Evolutionary conservation across 2,888 invertebrate species (phyloP), one percentile per base, ranked within the genome.

Genomic region (Limenitis camilla): DNA sequence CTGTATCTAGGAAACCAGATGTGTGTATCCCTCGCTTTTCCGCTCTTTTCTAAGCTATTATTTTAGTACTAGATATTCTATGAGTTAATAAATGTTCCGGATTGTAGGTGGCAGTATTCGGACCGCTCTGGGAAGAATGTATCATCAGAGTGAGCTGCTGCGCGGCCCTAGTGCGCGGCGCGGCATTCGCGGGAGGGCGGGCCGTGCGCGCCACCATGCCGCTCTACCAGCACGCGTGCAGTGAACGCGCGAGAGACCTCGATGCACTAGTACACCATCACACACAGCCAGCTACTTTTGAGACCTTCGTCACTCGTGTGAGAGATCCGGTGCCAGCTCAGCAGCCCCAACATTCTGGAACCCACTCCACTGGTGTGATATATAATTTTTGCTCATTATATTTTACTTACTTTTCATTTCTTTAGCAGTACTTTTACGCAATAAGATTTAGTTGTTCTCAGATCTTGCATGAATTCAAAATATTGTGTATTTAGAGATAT

Each of bases 51-150:
- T n/a, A 6, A n/a, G 2, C 10, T 4, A 4, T 10, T 19, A 19
- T 19, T 19, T 19, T 19, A 19, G 7, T 5, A 4, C 4, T 11
- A 19, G 19, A 6, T 11, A 31, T 29, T 33, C n/a, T n/a, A n/a
- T n/a, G n/a, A n/a, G 5, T 19, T 41, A 6, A 8, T 5, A 33
- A 32, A 9, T 10, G 19, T 9, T 33, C 5, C 10, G 6, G 11
- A 10, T 40, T 29, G 4, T 69, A 93, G 92, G 93, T 95, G 62
- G 94, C 94, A n/a, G 94, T 93, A 79, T 98, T 98, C 87, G 99
- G 99, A 0, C 97, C 99, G 4, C 83, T 99, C 58, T 98, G 96
- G 83, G 95, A 98, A 78, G 99, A 98, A 79, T 93, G 95, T 63
- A 77, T 90, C 28, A 78, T 90, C 19, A 88, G 89, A 61, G 84